Evolutionary conservation across 2,888 invertebrate species (phyloP), one percentile per base, ranked within the genome.

Genomic region (Fabriciana adippe): DNA sequence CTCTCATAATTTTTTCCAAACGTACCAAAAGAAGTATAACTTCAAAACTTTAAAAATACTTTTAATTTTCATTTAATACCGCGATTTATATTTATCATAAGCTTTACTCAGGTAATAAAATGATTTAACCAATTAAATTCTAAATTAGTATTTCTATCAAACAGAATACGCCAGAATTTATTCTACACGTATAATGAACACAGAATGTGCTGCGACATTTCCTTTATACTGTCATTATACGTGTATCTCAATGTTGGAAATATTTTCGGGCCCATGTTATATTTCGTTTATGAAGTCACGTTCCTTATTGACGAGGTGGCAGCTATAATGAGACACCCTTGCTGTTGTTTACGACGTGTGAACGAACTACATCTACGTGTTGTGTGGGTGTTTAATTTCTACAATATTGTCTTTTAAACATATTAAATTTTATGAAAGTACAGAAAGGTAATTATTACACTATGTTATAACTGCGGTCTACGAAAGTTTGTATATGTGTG

Each of bases 211-310:
- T 51, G 35, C 13, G 26, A 51, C 31, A 35, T 35, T 51, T 18
- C 31, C 15, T 51, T 15, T 61, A 51, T 35, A 51, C 31, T 61
- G 50, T 51, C 35, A 51, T 61, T 61, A 61, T 51, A 6, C 50
- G 15, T 57, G 45, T 18, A 50, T 15, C 50, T 31, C 16, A 50
- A 61, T 35, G 61, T 51, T 41, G 61, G 61, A 35, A 51, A 61
- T 61, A 61, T 41, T 61, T 61, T 61, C 18, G 18, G 31, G 50
- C 16, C 50, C 61, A 14, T 35, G 50, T 51, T 47, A 64, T 64
- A 35, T 64, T 55, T 64, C 55, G 55, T 51, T 55, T 55, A 55
- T 61, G 64, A 64, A 64, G 64, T 64, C 64, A 64, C 64, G 64
- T 64, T 50, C 26, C 64, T 50, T 54, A 64, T 55, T 64, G 56